Base-by-base conservation (phyloP, 2,113 vertebrate species). In the Corythornis vintsioides region DNA sequence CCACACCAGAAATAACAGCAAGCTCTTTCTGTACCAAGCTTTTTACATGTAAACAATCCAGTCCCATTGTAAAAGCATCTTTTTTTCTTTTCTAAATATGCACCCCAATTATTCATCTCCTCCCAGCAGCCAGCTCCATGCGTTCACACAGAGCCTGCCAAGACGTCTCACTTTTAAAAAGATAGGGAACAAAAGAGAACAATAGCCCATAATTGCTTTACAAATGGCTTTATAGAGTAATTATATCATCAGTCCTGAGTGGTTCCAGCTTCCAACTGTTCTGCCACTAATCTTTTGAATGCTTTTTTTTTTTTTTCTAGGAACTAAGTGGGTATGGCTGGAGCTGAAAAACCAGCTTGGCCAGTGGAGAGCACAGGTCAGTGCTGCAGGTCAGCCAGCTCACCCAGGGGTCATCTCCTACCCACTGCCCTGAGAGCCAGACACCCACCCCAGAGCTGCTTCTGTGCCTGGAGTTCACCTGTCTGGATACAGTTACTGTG, bases 201-300 rank as follows among this genome's bases (percentile, higher is more conserved):
- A 96, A 91, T 53, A 74, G 69, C 7, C 56, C n/a, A 15, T 88
- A 94, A 95, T 64, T 88, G 65, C 83, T 86, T 93, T 81, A 78
- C 76, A 93, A 77, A 86, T 67, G 61, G 52, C 69, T 94, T 91
- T 70, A 63, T 29, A 70, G 52, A 86, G 56, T 48, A 93, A 95
- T 93, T 94, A 60, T 78, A 93, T 90, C 64, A 86, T 91, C 80
- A 95, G 79, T 43, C 73, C 76, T 86, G 83, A 93, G 85, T 45
- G 56, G 60, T 83, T 95, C 73, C 88, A 71, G 72, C 76, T 95
- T 96, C 79, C 72, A 71, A 86, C 52, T 67, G 53, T 86, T 71
- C 72, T 90, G 72, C n/a, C 47, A 64, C 83, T 91, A 78, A 90
- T 81, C 90, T 88, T 88, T n/a, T 78, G 79, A 94, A 90, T 60